These are phyloP conservation scores for Gambusia affinis DNA, from an alignment of 2,113 vertebrate genomes.

Conservation along the genomic window DNA sequence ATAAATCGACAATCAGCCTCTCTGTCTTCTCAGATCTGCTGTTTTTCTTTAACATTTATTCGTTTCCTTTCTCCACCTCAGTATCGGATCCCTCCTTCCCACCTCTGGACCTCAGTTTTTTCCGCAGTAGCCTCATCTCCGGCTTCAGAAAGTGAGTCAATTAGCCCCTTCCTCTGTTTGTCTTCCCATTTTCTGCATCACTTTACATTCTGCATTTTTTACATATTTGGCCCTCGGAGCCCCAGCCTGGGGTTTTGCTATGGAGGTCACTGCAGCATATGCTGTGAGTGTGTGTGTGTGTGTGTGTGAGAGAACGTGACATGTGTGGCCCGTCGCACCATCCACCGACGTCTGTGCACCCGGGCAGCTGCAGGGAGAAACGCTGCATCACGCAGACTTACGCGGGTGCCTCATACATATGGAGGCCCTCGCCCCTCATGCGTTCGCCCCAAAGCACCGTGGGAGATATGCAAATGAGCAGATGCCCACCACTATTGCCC, in stretches of 20 bases:
- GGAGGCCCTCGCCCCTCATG: constrained; percentile 63
- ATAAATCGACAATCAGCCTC: not conserved
- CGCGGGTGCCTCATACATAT: constrained; percentile 76
- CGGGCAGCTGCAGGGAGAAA: constrained; percentile 63
- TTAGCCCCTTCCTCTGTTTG: constrained; percentile 63
- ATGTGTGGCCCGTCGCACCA: constrained; percentile 72
- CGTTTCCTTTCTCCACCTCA: constrained; percentile 54
- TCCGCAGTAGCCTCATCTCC: constrained; percentile 77
- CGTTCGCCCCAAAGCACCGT: constrained; percentile 67
- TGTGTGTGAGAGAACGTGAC: constrained; percentile 39
- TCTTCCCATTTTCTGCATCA: constrained; percentile 15
- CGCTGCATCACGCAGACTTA: constrained; percentile 17
- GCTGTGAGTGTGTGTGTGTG: constrained; percentile 39
- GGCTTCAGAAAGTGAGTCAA: constrained; percentile 90
- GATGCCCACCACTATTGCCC: constrained; percentile 58
- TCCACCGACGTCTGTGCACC: constrained; percentile 33
- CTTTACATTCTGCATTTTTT: constrained; percentile 55
- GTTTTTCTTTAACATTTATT: not conserved
- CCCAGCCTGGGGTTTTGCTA: constrained; percentile 25
- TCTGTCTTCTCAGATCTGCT: not conserved
- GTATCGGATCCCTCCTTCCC: constrained; percentile 83
- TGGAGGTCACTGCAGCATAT: constrained; percentile 65
- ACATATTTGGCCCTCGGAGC: constrained; percentile 44
- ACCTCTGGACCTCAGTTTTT: constrained; percentile 59
- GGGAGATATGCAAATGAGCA: constrained; percentile 76